A percentile compares a stretch with the other conserved stretches of the same genome.
phyloP scores from a whole-genome alignment of 23 tunicate genomes.

The Styela plicata region DNA sequence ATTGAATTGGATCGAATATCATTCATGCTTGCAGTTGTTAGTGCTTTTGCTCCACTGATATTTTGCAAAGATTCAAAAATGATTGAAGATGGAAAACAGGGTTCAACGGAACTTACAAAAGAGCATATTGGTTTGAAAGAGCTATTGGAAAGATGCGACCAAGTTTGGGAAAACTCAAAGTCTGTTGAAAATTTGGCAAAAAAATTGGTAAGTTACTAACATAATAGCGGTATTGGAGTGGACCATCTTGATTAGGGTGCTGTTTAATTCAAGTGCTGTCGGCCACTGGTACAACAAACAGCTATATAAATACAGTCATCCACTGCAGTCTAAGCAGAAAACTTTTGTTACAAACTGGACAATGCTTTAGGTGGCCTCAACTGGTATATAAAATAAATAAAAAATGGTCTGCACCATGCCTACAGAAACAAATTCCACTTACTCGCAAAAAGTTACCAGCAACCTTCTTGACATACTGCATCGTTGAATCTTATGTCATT shows the following conservation, averaged over 20 bases:
- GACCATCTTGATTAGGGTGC: not conserved
- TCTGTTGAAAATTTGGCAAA: not conserved
- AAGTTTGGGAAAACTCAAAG: slow-evolving; percentile 7
- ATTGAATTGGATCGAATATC: slow-evolving; percentile 46
- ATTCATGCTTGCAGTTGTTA: slow-evolving; percentile 37
- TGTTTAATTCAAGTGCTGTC: not conserved
- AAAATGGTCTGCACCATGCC: too few relatives aligned
- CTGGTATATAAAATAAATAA: too few relatives aligned
- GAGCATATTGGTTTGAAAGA: slow-evolving; percentile 8
- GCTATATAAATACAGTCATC: too few relatives aligned
- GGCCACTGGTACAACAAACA: too few relatives aligned
- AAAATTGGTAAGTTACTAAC: not conserved
- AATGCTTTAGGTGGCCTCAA: not conserved
- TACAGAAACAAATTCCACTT: too few relatives aligned
- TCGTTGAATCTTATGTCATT: too few relatives aligned
- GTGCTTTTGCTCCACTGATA: slow-evolving; percentile 60
- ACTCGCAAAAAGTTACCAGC: too few relatives aligned
- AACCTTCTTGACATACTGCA: too few relatives aligned
- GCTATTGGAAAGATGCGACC: not conserved
- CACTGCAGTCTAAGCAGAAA: too few relatives aligned
- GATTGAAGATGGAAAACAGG: not conserved
- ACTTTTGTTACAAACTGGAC: too few relatives aligned
- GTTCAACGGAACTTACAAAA: not conserved
- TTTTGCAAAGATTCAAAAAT: slow-evolving; percentile 10
- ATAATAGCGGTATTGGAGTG: not conserved